Evolutionary conservation across 1,140 invertebrate species (phyloP).

Genomic region (Harlomillsia oculata): DNA sequence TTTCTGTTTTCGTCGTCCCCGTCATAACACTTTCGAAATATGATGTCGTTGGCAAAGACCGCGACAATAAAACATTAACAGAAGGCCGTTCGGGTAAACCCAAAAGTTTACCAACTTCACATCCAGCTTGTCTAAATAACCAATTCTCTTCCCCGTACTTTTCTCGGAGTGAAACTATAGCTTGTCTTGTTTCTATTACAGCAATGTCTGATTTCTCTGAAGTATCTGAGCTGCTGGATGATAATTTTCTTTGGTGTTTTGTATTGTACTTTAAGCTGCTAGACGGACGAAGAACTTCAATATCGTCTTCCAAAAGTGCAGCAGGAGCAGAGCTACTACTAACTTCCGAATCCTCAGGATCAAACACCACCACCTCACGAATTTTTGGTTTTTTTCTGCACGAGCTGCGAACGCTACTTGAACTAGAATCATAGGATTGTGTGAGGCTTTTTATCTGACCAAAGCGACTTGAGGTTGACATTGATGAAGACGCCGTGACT

Average conservation of each 20-base stretch:
- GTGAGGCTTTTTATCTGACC: constrained; percentile 23
- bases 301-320: neutral
- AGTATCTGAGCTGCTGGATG: neutral
- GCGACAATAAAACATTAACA: neutral
- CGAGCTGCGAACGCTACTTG: constrained; percentile 29
- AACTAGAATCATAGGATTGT: constrained; percentile 27
- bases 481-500: neutral
- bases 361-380: constrained; percentile 14
- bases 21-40: neutral
- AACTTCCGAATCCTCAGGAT: neutral
- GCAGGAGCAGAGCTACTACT: neutral
- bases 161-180: constrained; percentile 22
- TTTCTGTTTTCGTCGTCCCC: neutral
- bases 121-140: constrained; percentile 26
- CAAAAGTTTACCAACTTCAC: constrained; percentile 23
- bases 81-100: constrained; percentile 19
- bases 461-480: neutral
- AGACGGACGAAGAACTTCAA: neutral
- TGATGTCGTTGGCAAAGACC: constrained; percentile 4
- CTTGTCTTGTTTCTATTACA: constrained; percentile 4
- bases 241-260: neutral
- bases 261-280: neutral
- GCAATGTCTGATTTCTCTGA: constrained; percentile 17
- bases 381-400: constrained; percentile 34
- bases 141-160: constrained; percentile 32